A percentile compares a stretch with the other conserved stretches of the same genome.
Evolutionary conservation across 2,888 invertebrate genomes (phyloP).

Genomic region (Anthophora plumipes): DNA sequence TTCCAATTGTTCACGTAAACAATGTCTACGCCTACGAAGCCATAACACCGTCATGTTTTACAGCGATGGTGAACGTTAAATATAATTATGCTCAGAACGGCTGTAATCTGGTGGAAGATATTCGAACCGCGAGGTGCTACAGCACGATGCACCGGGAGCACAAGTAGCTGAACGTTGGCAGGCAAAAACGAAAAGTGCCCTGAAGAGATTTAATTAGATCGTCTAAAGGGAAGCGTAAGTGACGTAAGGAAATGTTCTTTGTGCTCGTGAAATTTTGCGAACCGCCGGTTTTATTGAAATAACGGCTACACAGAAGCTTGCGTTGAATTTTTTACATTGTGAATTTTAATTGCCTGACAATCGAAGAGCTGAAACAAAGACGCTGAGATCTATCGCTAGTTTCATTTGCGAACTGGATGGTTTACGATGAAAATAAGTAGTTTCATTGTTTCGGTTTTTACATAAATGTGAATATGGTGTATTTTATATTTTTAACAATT

Average conservation of each 20-base stretch:
- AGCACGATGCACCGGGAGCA: constrained; percentile 1
- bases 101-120: constrained; percentile 46
- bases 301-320: constrained; percentile 3
- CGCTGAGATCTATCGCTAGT: no score
- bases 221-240: constrained; percentile 20
- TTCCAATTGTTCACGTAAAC: constrained; percentile 20
- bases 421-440: no score
- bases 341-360: neutral
- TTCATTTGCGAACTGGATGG: no score
- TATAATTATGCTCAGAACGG: constrained; percentile 18
- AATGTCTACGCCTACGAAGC: constrained; percentile 18
- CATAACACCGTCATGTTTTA: constrained; percentile 11
- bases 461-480: no score
- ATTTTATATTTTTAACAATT: no score
- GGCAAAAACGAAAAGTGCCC: constrained; percentile 23
- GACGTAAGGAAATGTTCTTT: constrained; percentile 12
- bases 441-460: no score
- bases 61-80: constrained; percentile 38
- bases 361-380: neutral
- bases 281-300: constrained; percentile 7
- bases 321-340: constrained; percentile 9
- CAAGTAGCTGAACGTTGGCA: constrained; percentile 3
- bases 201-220: constrained; percentile 47
- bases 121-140: constrained; percentile 35
- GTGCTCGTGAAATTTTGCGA: constrained; percentile 9